phyloP scores from a whole-genome alignment of 2,113 vertebrate species.

The Aegypius monachus region DNA sequence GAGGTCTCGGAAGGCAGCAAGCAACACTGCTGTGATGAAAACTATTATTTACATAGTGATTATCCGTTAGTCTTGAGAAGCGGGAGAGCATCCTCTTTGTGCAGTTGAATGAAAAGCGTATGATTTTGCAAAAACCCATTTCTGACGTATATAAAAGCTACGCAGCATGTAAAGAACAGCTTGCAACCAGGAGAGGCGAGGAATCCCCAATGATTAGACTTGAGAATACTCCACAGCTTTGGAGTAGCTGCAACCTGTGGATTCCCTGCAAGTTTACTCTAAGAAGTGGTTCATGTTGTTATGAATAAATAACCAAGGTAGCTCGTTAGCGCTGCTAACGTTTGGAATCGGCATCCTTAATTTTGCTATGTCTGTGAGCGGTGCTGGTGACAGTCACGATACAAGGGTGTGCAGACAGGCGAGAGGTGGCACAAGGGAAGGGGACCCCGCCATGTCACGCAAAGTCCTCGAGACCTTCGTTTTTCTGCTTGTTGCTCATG shows the following conservation, averaged over 20 bases:
- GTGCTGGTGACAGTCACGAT: accelerated
- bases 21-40: accelerated
- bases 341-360: accelerated
- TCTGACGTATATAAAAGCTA: accelerated
- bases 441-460: background rate
- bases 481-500: background rate
- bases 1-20: background rate
- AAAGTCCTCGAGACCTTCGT: no score
- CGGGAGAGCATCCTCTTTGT: background rate
- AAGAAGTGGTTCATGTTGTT: accelerated
- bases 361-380: accelerated
- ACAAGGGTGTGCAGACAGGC: accelerated
- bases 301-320: accelerated
- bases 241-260: accelerated
- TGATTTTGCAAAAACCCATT: background rate
- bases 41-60: accelerated
- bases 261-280: accelerated
- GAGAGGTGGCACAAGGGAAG: no score
- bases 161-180: accelerated
- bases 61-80: background rate
- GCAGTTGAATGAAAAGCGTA: background rate
- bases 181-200: accelerated
- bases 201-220: accelerated
- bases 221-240: accelerated
- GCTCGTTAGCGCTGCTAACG: accelerated